phyloP scores from a whole-genome alignment of 2,888 invertebrate genomes.

The Nephrotoma appendiculata region DNA sequence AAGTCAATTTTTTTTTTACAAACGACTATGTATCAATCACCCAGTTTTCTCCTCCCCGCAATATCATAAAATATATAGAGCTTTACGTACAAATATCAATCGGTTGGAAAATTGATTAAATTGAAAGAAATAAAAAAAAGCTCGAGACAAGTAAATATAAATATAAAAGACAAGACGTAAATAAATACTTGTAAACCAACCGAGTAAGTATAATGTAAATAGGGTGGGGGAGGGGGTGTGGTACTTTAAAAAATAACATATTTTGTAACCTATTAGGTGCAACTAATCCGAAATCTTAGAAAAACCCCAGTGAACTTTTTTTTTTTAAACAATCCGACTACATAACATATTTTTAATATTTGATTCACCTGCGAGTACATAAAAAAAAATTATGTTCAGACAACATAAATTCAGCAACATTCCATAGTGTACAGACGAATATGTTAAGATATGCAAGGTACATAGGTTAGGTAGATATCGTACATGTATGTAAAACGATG shows the following conservation, averaged over 20 bases:
- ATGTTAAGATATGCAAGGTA: background rate
- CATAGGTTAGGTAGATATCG: background rate
- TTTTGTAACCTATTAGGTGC: background rate
- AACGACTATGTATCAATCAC: background rate
- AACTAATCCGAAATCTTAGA: background rate
- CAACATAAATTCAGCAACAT: background rate
- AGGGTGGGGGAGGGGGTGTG: background rate
- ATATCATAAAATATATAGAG: background rate
- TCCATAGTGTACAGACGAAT: background rate
- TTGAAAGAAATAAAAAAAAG: background rate
- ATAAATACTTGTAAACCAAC: background rate
- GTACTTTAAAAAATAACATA: background rate
- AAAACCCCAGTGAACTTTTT: background rate
- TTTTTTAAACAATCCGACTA: background rate
- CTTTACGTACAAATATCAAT: background rate
- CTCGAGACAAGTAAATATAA: background rate
- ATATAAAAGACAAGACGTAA: background rate
- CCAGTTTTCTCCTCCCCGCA: background rate
- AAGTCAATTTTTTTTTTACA: background rate
- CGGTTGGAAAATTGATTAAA: background rate
- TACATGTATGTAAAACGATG: background rate
- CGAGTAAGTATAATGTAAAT: background rate
- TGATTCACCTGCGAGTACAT: background rate
- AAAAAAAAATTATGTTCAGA: background rate
- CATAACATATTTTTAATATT: background rate